phyloP scores from a whole-genome alignment of 2,888 invertebrate genomes.

The Physocephala rufipes region DNA sequence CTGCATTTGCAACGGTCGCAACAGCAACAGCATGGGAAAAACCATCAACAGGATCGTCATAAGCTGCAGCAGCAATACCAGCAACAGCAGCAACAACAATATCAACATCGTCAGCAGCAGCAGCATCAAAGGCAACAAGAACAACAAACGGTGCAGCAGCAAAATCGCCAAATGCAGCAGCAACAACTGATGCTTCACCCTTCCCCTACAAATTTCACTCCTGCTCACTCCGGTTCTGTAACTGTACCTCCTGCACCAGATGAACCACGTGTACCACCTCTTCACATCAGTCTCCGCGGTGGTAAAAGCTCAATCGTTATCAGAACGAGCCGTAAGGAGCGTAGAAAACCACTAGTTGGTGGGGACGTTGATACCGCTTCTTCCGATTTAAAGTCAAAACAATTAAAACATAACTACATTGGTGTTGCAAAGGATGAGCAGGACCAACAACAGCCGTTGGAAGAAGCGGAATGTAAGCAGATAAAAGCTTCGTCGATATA shows the following conservation, averaged over 20 bases:
- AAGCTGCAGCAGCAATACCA: slow-evolving; percentile 41
- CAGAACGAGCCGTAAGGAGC: slow-evolving; percentile 78
- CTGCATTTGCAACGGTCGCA: slow-evolving; percentile 40
- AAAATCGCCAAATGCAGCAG: not conserved
- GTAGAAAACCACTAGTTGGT: slow-evolving; percentile 67
- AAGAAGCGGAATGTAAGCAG: slow-evolving; percentile 49
- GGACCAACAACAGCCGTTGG: slow-evolving; percentile 39
- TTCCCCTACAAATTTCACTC: slow-evolving; percentile 43
- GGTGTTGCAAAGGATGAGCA: slow-evolving; percentile 31
- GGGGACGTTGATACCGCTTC: slow-evolving; percentile 55
- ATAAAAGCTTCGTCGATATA: slow-evolving; percentile 50
- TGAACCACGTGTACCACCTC: slow-evolving; percentile 85
- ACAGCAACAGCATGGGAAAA: slow-evolving; percentile 37
- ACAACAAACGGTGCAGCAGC: slow-evolving; percentile 33
- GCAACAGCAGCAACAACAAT: slow-evolving; percentile 37
- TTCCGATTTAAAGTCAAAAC: slow-evolving; percentile 57
- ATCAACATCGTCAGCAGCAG: slow-evolving; percentile 44
- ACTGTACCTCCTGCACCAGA: slow-evolving; percentile 65
- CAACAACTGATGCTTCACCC: not conserved
- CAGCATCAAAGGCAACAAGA: slow-evolving; percentile 40
- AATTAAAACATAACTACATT: slow-evolving; percentile 51
- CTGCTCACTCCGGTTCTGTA: slow-evolving; percentile 33
- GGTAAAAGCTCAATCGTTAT: slow-evolving; percentile 83
- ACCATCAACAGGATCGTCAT: slow-evolving; percentile 41
- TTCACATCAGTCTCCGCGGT: slow-evolving; percentile 84